phyloP scores from a whole-genome alignment of 2,797 vertebrate genomes.

The Poliocrania exsul region DNA sequence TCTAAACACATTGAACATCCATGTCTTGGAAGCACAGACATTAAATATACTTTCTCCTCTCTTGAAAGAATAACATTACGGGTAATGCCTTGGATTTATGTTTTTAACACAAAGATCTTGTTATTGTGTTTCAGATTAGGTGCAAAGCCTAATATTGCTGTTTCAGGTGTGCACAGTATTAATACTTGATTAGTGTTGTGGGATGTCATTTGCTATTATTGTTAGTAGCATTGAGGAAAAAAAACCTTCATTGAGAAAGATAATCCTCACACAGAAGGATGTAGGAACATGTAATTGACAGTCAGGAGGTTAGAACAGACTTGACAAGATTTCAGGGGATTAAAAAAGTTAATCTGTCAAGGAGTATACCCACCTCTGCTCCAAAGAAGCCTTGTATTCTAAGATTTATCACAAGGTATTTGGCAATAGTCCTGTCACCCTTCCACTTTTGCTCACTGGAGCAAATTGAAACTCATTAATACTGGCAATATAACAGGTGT shows the following conservation, averaged over 20 bases:
- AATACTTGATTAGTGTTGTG: conserved; percentile 59
- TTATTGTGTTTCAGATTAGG: conserved; percentile 50
- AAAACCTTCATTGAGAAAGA: conserved; percentile 50
- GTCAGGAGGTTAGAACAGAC: conserved; percentile 38
- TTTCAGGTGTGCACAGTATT: conserved; percentile 41
- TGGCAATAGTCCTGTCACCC: background rate
- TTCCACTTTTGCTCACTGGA: background rate
- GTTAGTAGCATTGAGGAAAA: conserved; percentile 45
- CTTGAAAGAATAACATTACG: conserved; percentile 1
- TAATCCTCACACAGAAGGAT: conserved; percentile 25
- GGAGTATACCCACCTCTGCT: background rate
- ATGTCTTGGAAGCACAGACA: background rate
- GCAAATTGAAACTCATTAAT: background rate
- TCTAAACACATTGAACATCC: background rate
- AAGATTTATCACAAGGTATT: conserved; percentile 9
- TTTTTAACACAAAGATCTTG: conserved; percentile 43
- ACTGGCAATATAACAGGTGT: background rate
- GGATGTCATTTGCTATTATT: conserved; percentile 58
- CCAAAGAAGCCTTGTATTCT: background rate
- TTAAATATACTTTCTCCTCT: conserved; percentile 14
- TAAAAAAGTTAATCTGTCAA: conserved; percentile 52
- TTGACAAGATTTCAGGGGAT: conserved; percentile 39
- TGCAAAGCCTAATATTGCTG: conserved; percentile 56
- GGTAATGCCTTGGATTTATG: conserved; percentile 9
- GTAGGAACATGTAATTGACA: conserved; percentile 44